Evolutionary conservation across 2,888 invertebrate genomes (phyloP).

Genomic region (Dexiosoma caninum): DNA sequence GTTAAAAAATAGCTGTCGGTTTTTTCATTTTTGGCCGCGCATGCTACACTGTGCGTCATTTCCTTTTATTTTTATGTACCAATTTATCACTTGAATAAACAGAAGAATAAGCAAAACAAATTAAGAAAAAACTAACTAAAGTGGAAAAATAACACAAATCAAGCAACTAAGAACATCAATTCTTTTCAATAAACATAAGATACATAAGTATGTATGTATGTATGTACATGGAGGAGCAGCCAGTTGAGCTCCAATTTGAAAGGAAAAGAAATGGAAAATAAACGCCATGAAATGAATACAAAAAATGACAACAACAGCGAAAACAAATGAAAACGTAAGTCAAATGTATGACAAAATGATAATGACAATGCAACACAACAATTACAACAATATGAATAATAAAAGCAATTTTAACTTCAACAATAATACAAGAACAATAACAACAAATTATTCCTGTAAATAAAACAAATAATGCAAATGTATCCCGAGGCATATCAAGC

Average conservation of each 20-base stretch:
- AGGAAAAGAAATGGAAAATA: slow-evolving; percentile 32
- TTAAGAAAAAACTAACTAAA: slow-evolving; percentile 8
- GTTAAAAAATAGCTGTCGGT: too few species aligned
- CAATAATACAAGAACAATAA: slow-evolving; percentile 38
- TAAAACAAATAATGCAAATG: slow-evolving; percentile 43
- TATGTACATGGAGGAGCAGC: slow-evolving; percentile 30
- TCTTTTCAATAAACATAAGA: slow-evolving; percentile 49
- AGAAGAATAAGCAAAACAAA: slow-evolving; percentile 25
- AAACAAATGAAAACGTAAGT: slow-evolving; percentile 48
- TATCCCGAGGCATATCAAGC: slow-evolving; percentile 50
- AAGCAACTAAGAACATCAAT: slow-evolving; percentile 49
- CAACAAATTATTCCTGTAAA: slow-evolving; percentile 32
- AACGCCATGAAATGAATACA: slow-evolving; percentile 39
- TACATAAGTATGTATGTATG: too few species aligned
- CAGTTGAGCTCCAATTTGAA: slow-evolving; percentile 39
- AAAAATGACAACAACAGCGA: slow-evolving; percentile 37
- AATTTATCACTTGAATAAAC: slow-evolving; percentile 62
- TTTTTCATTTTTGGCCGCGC: too few species aligned
- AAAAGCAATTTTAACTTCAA: slow-evolving; percentile 39
- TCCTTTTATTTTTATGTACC: slow-evolving; percentile 42
- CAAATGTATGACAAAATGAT: slow-evolving; percentile 52
- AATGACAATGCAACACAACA: slow-evolving; percentile 43
- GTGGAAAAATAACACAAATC: slow-evolving; percentile 27
- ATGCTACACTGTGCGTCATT: too few species aligned
- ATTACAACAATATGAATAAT: slow-evolving; percentile 30